Evolutionary conservation across 1,140 invertebrate genomes (phyloP).

Genomic region (Neodiprion pinetum): DNA sequence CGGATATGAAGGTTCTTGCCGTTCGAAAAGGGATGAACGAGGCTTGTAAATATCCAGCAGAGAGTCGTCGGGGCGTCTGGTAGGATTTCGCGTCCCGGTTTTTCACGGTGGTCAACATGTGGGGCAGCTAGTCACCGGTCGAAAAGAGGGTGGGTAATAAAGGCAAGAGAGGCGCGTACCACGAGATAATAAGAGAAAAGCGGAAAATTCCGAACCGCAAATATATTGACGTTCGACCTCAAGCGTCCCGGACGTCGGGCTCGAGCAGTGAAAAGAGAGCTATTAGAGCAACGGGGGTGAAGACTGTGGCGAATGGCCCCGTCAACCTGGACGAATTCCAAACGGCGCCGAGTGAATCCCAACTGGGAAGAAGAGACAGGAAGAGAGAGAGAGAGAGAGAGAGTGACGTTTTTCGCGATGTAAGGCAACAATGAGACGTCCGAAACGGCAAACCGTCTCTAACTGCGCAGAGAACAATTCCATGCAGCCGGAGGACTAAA

Average conservation of each 20-base stretch:
- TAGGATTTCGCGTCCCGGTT: no score
- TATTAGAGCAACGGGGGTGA: conserved; percentile 1
- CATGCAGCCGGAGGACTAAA: neutral
- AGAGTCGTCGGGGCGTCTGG: no score
- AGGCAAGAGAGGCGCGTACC: no score
- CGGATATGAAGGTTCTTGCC: no score
- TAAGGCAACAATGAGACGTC: conserved; percentile 4
- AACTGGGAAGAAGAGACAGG: conserved; percentile 19
- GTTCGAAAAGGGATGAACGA: no score
- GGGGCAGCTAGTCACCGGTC: no score
- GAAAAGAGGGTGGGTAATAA: no score
- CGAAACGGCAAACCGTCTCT: conserved; percentile 33
- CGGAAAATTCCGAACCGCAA: conserved; percentile 5
- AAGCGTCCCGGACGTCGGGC: neutral
- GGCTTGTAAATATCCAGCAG: no score
- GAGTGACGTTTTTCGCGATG: neutral
- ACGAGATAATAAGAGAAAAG: neutral
- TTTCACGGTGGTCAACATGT: no score
- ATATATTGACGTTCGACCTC: neutral
- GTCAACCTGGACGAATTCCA: conserved; percentile 42
- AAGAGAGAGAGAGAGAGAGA: neutral
- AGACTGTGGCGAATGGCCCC: conserved; percentile 27
- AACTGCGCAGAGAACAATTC: neutral
- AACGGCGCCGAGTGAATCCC: conserved; percentile 17
- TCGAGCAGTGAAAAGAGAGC: neutral